Base-by-base conservation (phyloP, 1,140 invertebrate species). In the Orchestia grillus region DNA sequence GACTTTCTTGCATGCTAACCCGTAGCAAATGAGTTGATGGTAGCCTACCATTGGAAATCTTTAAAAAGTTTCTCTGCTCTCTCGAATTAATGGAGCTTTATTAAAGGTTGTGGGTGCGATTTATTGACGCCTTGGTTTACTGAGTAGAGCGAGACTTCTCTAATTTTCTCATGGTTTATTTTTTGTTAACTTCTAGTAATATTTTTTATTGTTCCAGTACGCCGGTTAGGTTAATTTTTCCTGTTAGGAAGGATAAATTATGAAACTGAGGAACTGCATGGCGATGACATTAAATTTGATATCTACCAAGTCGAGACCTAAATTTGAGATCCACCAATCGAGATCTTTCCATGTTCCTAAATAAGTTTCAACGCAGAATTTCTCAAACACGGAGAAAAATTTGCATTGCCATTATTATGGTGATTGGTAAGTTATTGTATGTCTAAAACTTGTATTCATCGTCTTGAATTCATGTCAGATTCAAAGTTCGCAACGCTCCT, bases 11-110 rank as follows among this genome's bases (percentile, higher is more conserved):
- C 62, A 77, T 77, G 62, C 62, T 77, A 77, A 77, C 62, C 62
- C 28, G 62, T 77, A 77, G 28, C 41, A 8, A 41, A 90, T 41
- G 43, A 41, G 88, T 90, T 90, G 88, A 90, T 90, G 88, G 43
- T 41, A 90, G 43, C n/a, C 88, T 44, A 41, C 28, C 44, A 94
- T 94, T 19, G 92, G 92, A 94, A 94, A 94, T 94, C 92, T 44
- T 94, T 94, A 44, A 94, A 94, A 94, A 45, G 44, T 0, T 43
- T 44, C 43, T 44, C 41, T 94, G 4, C 3, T n/a, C 11, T 8
- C 8, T 40, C 40, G 36, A 94, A 47, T 40, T 45, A 94, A 94
- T 94, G 92, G 92, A 40, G 92, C 40, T 45, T 47, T 94, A 94
- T 47, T 94, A 94, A 44, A 94, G 92, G 43, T 47, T 47, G 19